Conservation (phyloP, 1,140 invertebrate species). For the Anthonomus grandis region DNA sequence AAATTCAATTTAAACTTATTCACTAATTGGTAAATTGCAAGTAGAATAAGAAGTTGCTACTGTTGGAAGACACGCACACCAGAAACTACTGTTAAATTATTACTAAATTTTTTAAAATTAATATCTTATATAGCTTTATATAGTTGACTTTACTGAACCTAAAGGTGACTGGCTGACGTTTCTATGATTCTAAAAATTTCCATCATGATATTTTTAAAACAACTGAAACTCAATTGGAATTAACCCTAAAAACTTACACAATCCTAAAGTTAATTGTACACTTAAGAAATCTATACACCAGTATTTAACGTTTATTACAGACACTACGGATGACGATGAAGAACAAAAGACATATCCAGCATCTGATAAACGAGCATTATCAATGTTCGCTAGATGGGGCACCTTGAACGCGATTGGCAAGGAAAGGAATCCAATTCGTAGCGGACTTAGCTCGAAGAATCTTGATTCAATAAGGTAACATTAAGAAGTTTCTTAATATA, state of each 20-base stretch:
- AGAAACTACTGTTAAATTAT: too few relatives aligned
- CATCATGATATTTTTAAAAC: background rate
- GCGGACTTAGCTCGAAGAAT: conserved; percentile 20
- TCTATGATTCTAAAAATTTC: conserved; percentile 9
- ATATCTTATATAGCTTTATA: too few relatives aligned
- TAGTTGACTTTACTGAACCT: too few relatives aligned
- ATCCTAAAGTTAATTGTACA: too few relatives aligned
- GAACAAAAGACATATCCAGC: conserved; percentile 17
- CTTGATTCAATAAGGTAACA: conserved; percentile 20
- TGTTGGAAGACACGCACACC: too few relatives aligned
- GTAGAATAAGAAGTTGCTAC: too few relatives aligned
- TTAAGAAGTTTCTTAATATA: background rate
- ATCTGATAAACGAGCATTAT: conserved; percentile 37
- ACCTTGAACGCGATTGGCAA: conserved; percentile 40
- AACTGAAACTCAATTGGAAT: background rate
- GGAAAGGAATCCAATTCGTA: conserved; percentile 38
- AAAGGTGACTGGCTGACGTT: too few relatives aligned
- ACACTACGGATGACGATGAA: conserved; percentile 12
- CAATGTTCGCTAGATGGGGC: conserved; percentile 41
- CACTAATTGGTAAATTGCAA: too few relatives aligned
- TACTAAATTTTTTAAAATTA: too few relatives aligned
- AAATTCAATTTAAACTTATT: too few relatives aligned
- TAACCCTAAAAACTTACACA: background rate
- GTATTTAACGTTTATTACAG: conserved; percentile 1
- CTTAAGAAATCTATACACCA: background rate